Percentiles rank a stretch among this genome's conserved stretches.
Evolutionary conservation across 2,888 invertebrate species (phyloP).

Genomic region (Isotomurus palustris): DNA sequence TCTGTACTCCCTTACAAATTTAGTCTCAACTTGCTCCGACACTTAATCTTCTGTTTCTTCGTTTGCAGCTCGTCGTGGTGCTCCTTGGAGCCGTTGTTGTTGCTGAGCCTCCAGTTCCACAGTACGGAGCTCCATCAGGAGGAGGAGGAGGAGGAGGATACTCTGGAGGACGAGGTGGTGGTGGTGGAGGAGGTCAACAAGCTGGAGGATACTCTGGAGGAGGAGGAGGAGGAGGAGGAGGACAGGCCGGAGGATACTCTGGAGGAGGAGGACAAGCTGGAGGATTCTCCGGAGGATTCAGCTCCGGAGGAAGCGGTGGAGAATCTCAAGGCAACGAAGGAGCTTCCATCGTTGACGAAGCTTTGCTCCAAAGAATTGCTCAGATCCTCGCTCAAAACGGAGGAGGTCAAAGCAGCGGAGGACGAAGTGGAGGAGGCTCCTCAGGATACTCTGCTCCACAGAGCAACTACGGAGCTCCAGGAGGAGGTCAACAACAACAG

Average conservation of each 20-base stretch:
- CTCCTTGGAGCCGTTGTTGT: conserved; percentile 18
- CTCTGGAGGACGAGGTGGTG: conserved; percentile 9
- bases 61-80: conserved; percentile 25
- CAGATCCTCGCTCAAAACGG: conserved; percentile 29
- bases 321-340: conserved; percentile 3
- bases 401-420: conserved; percentile 9
- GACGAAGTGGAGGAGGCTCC: conserved; percentile 9
- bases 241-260: conserved; percentile 7
- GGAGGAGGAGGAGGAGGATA: conserved; percentile 10
- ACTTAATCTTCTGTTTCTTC: not conserved
- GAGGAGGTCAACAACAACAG: not conserved
- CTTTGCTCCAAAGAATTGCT: conserved; percentile 24
- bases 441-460: conserved; percentile 11
- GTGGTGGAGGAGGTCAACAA: conserved; percentile 13
- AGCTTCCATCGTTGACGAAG: conserved; percentile 31
- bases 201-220: conserved; percentile 16
- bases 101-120: conserved; percentile 25
- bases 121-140: conserved; percentile 26
- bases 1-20: not conserved
- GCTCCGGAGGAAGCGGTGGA: conserved; percentile 12
- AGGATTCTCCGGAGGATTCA: conserved; percentile 4
- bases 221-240: conserved; percentile 12
- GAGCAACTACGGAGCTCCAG: conserved; percentile 4
- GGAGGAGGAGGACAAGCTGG: not conserved
- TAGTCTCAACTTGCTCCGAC: not conserved